phyloP scores from a whole-genome alignment of 2,888 invertebrate genomes.

The Archips xylosteana region DNA sequence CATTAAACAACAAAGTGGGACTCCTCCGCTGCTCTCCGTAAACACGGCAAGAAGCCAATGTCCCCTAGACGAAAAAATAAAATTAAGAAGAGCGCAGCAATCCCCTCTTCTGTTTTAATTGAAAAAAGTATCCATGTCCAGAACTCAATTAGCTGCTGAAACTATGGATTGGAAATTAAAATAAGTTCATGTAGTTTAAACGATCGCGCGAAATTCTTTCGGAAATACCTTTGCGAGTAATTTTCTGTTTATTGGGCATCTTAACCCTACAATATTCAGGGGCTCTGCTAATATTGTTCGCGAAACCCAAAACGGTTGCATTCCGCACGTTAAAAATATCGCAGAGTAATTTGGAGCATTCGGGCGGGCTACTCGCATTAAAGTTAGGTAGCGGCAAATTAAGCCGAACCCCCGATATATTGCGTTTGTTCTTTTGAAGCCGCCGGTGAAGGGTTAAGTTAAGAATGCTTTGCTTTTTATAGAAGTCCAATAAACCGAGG shows the following conservation, averaged over 20 bases:
- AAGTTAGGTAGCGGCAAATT: slow-evolving; percentile 82
- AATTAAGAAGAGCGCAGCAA: slow-evolving; percentile 56
- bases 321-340: slow-evolving; percentile 84
- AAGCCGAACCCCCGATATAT: slow-evolving; percentile 83
- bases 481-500: slow-evolving; percentile 75
- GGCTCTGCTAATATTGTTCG: slow-evolving; percentile 75
- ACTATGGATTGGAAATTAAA: slow-evolving; percentile 36
- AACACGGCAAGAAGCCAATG: slow-evolving; percentile 84
- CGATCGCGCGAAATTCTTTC: slow-evolving; percentile 41
- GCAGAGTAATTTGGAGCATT: slow-evolving; percentile 83
- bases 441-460: slow-evolving; percentile 83
- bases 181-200: slow-evolving; percentile 30
- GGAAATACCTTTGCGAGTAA: slow-evolving; percentile 43
- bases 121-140: slow-evolving; percentile 51
- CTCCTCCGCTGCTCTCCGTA: slow-evolving; percentile 75
- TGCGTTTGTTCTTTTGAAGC: slow-evolving; percentile 86
- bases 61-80: slow-evolving; percentile 83
- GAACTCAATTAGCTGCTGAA: slow-evolving; percentile 41
- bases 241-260: slow-evolving; percentile 53
- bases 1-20: slow-evolving; percentile 85
- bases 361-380: slow-evolving; percentile 76
- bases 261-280: slow-evolving; percentile 60
- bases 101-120: slow-evolving; percentile 58
- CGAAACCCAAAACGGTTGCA: slow-evolving; percentile 79
- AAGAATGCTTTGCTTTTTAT: slow-evolving; percentile 86